Evolutionary conservation across 2,888 invertebrate species (phyloP).

Genomic region (Busseola fusca): DNA sequence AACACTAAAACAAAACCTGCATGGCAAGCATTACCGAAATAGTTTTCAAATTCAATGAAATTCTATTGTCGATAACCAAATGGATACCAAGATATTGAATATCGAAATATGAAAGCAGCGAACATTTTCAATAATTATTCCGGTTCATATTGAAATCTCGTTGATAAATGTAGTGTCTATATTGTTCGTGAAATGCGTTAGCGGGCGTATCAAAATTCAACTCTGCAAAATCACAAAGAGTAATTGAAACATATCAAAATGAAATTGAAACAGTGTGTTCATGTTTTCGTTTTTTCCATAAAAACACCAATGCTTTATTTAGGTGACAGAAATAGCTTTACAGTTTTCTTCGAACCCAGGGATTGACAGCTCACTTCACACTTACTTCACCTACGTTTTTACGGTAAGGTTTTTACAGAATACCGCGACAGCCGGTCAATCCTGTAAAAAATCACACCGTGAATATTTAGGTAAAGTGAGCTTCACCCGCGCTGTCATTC

Average conservation of each 20-base stretch:
- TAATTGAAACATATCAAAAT: conserved; percentile 20
- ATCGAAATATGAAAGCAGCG: conserved; percentile 7
- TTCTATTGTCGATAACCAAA: conserved; percentile 1
- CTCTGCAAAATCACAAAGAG: conserved; percentile 23
- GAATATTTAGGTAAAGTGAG: neutral
- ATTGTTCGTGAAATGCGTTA: conserved; percentile 7
- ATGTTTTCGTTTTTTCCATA: neutral
- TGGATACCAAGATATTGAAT: conserved; percentile 33
- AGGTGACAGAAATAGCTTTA: neutral
- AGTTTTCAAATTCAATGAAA: conserved; percentile 6
- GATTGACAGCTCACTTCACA: neutral
- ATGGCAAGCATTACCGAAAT: neutral
- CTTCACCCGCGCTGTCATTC: neutral
- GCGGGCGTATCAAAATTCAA: conserved; percentile 22
- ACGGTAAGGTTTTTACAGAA: too few relatives aligned
- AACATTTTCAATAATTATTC: conserved; percentile 33
- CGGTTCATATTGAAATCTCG: conserved; percentile 32
- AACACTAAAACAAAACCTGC: neutral
- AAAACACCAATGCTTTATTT: neutral
- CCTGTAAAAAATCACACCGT: neutral
- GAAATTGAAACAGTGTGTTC: conserved; percentile 11
- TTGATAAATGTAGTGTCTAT: conserved; percentile 27
- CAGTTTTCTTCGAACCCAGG: neutral
- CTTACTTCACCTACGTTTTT: neutral
- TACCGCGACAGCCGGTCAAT: neutral